Percentiles rank a stretch among this genome's conserved stretches.
Evolutionary conservation across 2,113 vertebrate genomes (phyloP).

Genomic region (Mus musculus): GRCm39 chr4:138352501-138353000

Average conservation of each 20-base stretch:
- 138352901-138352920: not conserved
- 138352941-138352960: not conserved
- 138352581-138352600: not conserved
- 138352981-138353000: not conserved
- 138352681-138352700: not conserved
- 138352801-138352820: not conserved
- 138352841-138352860: not conserved
- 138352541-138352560: not conserved
- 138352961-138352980: not conserved
- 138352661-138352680: not conserved
- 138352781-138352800: not conserved
- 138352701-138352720: not conserved
- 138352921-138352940: not conserved
- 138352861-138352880: not conserved
- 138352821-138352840: too few species aligned
- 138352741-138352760: not conserved
- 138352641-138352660: too few species aligned
- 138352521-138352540: too few species aligned
- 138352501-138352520: not conserved
- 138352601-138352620: not conserved
- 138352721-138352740: not conserved
- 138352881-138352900: not conserved
- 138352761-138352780: not conserved
- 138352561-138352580: too few species aligned
- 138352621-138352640: not conserved